Percentiles rank a stretch among this genome's conserved stretches.
Conservation (phyloP, 2,113 vertebrate genomes). For the Calonectris borealis region DNA sequence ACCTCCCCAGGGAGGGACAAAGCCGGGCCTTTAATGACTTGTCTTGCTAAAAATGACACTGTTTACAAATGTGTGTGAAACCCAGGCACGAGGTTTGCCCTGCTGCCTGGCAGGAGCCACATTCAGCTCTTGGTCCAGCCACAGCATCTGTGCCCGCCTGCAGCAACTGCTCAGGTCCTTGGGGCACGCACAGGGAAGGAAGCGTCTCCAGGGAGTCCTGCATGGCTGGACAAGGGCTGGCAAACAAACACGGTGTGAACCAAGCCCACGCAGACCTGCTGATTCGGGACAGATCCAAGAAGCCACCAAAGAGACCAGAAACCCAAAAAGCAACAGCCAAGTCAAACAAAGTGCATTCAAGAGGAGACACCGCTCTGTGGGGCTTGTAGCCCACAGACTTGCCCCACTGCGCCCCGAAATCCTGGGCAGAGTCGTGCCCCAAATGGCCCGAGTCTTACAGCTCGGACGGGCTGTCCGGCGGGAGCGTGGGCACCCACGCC, state of each 20-base stretch:
- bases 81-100: background rate
- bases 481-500: background rate
- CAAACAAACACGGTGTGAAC: accelerated
- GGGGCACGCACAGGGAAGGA: background rate
- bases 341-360: accelerated
- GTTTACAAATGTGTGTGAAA: background rate
- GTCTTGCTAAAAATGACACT: background rate
- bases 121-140: background rate
- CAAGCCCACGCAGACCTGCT: background rate
- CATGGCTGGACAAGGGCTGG: background rate
- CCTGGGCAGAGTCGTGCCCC: background rate
- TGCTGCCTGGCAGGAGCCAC: background rate
- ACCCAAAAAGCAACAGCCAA: background rate
- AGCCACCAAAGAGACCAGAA: background rate
- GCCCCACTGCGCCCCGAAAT: background rate
- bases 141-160: background rate
- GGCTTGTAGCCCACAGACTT: background rate
- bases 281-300: background rate
- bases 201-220: background rate
- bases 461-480: background rate
- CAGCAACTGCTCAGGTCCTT: background rate
- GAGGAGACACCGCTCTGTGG: background rate
- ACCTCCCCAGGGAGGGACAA: background rate
- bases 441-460: accelerated
- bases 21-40: background rate